Evolutionary conservation across 2,797 vertebrate genomes (phyloP), one percentile per base, ranked within the genome.

Genomic region (Takifugu ocellatus): DNA sequence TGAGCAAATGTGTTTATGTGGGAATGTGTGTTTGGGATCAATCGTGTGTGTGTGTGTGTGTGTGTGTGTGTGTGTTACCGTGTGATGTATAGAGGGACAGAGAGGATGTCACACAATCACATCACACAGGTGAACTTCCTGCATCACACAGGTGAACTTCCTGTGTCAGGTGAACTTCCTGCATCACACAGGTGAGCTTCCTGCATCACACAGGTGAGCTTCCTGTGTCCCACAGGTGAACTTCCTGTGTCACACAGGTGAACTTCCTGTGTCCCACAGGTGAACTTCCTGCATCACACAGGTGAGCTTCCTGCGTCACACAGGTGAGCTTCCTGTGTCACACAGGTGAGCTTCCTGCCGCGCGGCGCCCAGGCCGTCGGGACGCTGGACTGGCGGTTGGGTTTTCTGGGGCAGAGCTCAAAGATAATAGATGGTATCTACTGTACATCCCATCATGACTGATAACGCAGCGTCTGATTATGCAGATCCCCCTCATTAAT

Each of bases 401-500:
- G 6, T 77, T 76, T 80, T 81, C 55, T 75, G 33, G 80, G 77
- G 78, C 68, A 76, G 56, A 78, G 74, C 78, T 78, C 65, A 68
- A 60, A 49, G 70, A 52, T 77, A 57, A 63, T 50, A 80, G 68
- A 77, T 63, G 57, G 49, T 51, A 52, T 73, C 68, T 77, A 86
- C 75, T 79, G 75, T 83, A 48, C 17, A 72, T 63, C 62, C 60
- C 73, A 79, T 84, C 79, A 81, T 82, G 82, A 79, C 83, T 76
- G 73, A 84, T 84, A 88, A 83, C 79, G 15, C 71, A 47, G 78
- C 79, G 81, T 84, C 71, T 84, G 54, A 78, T 89, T 83, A 89
- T 88, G 85, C 48, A 83, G 69, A 85, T 87, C 7, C 0, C 0
- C 1, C 0, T 8, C 49, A 80, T 89, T 79, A 79, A 89, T 89